These are phyloP conservation scores for Fulica atra DNA, from an alignment of 2,113 vertebrate species.

Conservation along the genomic window DNA sequence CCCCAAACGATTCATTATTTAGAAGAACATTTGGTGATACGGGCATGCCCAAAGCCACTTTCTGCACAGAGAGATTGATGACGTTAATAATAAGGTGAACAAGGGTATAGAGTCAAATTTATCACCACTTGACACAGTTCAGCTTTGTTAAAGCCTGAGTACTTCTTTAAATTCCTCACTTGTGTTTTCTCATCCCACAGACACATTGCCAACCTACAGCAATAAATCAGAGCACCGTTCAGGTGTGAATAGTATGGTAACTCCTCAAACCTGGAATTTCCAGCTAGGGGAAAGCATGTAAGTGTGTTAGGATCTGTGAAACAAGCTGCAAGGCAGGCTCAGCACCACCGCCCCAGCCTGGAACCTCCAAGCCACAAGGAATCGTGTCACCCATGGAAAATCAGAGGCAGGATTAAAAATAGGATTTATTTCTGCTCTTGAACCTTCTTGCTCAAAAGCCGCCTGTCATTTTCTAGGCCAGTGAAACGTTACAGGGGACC, in stretches of 20 bases:
- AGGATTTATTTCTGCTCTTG: constrained; percentile 25
- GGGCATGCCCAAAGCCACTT: constrained; percentile 3
- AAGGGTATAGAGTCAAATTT: constrained; percentile 3
- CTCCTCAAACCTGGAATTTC: background rate
- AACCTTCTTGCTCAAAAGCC: background rate
- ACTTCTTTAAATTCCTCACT: constrained; percentile 4
- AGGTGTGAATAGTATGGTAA: background rate
- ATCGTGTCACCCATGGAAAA: background rate
- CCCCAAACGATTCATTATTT: constrained; percentile 11
- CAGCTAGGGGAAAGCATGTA: background rate
- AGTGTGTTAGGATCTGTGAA: background rate
- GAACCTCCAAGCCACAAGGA: background rate
- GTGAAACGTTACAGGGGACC: background rate
- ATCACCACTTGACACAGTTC: constrained; percentile 20
- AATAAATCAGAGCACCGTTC: background rate
- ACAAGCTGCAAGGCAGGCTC: background rate
- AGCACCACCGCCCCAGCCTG: background rate
- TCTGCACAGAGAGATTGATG: constrained; percentile 37
- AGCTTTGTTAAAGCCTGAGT: background rate
- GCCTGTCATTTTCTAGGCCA: background rate
- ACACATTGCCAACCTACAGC: background rate
- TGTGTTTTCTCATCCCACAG: background rate
- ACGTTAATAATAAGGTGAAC: constrained; percentile 32
- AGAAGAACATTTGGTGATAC: constrained; percentile 5
- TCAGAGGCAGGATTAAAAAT: constrained; percentile 45